Base-by-base conservation (phyloP, 2,888 invertebrate species). In the Thereva unica region DNA sequence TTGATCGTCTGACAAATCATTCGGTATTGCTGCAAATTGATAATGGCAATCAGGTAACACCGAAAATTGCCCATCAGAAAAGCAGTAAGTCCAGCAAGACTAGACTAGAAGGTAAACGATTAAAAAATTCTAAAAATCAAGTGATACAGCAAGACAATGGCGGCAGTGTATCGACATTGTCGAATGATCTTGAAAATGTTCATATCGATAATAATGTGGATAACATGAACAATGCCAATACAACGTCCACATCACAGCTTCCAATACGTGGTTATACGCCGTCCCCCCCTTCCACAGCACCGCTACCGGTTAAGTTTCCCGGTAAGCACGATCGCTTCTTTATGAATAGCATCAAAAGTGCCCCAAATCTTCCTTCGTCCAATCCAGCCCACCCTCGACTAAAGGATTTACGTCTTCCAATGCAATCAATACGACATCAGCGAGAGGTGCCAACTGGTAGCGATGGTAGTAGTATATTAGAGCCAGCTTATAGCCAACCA, bases 211-310 rank as follows among this genome's bases (percentile, higher is more conserved):
- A 82, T 67, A 84, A 85, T 64, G 71, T 73, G 71, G 85, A 84
- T 73, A 84, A 85, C 68, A 83, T 83, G 56, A 82, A 84, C 49
- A 82, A 82, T 49, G 81, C 83, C 35, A 71, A 70, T 52, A 69
- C 69, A 64, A 73, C 74, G 69, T 85, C 86, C 35, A 83, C 84
- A 63, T 86, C 86, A 61, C 86, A 88, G 74, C 76, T 89, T 72
- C 87, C 89, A 1, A 79, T 87, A 55, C 84, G 90, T 40, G 89
- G 89, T 44, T 91, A 89, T 72, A 90, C 91, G 4, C 90, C 91
- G 8, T 92, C 92, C 49, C 92, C 92, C 55, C 92, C 92, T 66
- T 91, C 92, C 68, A 92, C 92, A 23, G 92, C 92, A 1, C 92
- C 92, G 34, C 81, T 92, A 72, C 92, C 92, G 2, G 87, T 89